Base-by-base conservation (phyloP, 2,888 invertebrate genomes). In the Cyrtodaria siliqua region DNA sequence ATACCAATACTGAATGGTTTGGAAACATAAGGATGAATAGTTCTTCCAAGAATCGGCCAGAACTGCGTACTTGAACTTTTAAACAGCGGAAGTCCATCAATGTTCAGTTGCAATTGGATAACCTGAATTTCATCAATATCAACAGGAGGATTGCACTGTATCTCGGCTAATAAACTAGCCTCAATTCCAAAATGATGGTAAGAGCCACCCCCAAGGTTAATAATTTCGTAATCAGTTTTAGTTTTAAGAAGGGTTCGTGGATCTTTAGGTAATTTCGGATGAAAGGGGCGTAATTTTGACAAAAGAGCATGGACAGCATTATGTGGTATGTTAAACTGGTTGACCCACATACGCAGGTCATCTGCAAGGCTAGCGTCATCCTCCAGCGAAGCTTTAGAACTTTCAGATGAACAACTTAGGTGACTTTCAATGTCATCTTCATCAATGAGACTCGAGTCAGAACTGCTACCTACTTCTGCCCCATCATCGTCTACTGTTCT, bases 31-130 rank as follows among this genome's bases (percentile, higher is more conserved):
- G 73, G 67, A 1, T 62, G 16, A 16, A 42, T 12, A 1, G 23
- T 12, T 56, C 62, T 57, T n/a, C 42, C 67, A 26, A 73, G 26
- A 67, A 68, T 73, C 1, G 56, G 66, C 66, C 66, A 66, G 20
- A 66, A 42, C 56, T 66, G 66, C 2, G 53, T 40, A n/a, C 23
- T 44, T 9, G 69, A 61, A 18, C 47, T 62, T 42, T 69, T 69
- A 38, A 69, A 69, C 14, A 69, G 38, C 8, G 69, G 53, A 3
- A 69, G 9, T 24, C 69, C 47, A 69, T 69, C 53, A 27, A 63
- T 63, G 23, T 63, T 63, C 14, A 62, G n/a, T 38, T 62, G 62
- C 12, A 50, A 18, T 14, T n/a, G 27, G 27, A 49, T 18, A 8
- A 9, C 20, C 16, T 44, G 44, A 18, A 44, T 18, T 9, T 6